Evolutionary conservation across 2,113 vertebrate genomes (phyloP).

Genomic region (Saccopteryx leptura): DNA sequence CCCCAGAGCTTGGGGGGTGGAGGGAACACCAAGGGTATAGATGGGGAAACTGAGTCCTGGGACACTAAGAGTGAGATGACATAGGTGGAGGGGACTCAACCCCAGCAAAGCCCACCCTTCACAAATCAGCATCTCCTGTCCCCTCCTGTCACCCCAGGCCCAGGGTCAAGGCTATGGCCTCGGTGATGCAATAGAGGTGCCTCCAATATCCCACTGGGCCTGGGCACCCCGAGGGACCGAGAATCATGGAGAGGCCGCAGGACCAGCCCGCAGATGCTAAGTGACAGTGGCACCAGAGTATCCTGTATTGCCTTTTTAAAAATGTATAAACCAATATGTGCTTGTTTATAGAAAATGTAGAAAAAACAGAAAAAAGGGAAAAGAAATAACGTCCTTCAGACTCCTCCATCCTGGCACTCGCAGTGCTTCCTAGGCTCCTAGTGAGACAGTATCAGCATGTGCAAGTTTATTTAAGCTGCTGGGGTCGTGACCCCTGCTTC

Average conservation of each 20-base stretch:
- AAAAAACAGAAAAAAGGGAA: neutral
- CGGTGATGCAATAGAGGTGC: neutral
- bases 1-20: neutral
- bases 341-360: neutral
- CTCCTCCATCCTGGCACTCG: neutral
- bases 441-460: neutral
- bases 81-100: neutral
- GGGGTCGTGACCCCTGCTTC: neutral
- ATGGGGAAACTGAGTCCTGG: neutral
- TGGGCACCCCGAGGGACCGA: neutral
- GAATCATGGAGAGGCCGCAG: neutral
- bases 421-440: neutral
- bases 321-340: neutral
- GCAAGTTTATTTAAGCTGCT: neutral
- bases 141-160: neutral
- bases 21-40: too few relatives aligned
- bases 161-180: neutral
- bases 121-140: neutral
- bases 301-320: neutral
- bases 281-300: neutral
- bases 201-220: neutral
- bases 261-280: neutral
- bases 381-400: neutral
- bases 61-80: neutral
- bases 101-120: neutral